These are phyloP conservation scores for Theocolax elegans DNA, from an alignment of 1,140 invertebrate species.

Conservation along the genomic window DNA sequence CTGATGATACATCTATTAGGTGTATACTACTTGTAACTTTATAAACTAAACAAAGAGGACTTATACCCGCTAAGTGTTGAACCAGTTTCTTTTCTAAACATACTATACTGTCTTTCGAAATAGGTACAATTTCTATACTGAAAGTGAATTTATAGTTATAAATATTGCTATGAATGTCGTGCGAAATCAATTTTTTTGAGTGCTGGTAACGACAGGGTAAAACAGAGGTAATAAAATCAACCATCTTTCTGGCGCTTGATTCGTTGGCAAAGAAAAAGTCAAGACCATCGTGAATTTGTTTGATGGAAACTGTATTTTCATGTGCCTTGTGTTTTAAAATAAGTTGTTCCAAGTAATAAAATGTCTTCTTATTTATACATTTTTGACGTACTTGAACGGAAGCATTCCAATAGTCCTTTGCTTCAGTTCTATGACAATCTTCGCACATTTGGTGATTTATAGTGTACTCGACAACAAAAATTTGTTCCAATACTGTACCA, in stretches of 20 bases:
- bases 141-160: conserved; percentile 96
- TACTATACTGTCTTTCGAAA: conserved; percentile 96
- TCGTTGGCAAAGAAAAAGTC: conserved; percentile 96
- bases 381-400: conserved; percentile 88
- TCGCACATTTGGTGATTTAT: conserved; percentile 96
- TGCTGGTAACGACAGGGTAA: conserved; percentile 88
- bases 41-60: conserved; percentile 88
- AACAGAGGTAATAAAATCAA: conserved; percentile 90
- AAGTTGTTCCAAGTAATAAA: conserved; percentile 97
- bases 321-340: conserved; percentile 97
- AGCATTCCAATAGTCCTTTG: conserved; percentile 98
- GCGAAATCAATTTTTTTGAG: conserved; percentile 96
- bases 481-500: conserved; percentile 86
- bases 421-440: conserved; percentile 95
- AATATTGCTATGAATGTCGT: conserved; percentile 96
- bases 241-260: conserved; percentile 92
- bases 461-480: conserved; percentile 94
- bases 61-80: conserved; percentile 91
- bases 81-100: conserved; percentile 91
- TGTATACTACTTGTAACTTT: conserved; percentile 91
- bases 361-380: conserved; percentile 95
- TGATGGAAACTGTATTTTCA: conserved; percentile 92
- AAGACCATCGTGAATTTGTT: conserved; percentile 91
- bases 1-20: conserved; percentile 92
- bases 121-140: conserved; percentile 94